Conservation (phyloP, 2,113 vertebrate genomes). For the Ornithorhynchus anatinus region DNA sequence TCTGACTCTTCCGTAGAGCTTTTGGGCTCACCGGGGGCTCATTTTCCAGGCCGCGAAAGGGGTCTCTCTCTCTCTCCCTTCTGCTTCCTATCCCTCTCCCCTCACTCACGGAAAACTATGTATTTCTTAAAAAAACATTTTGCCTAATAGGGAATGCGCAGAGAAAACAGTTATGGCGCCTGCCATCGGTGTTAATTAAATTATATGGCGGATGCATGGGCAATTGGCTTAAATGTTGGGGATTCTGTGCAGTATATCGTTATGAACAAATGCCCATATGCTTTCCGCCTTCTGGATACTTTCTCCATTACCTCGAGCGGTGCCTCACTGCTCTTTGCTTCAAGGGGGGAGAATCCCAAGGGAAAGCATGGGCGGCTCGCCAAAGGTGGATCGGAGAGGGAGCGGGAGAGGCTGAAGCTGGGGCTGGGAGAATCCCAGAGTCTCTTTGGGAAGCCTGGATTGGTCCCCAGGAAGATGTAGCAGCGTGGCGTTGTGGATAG, state of each 20-base stretch:
- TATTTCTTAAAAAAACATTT: conserved; percentile 1
- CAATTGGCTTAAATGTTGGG: conserved; percentile 56
- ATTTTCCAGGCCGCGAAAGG: conserved; percentile 59
- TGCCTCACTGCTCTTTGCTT: conserved; percentile 20
- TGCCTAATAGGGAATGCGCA: conserved; percentile 50
- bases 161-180: conserved; percentile 48
- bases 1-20: no score
- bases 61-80: conserved; percentile 31
- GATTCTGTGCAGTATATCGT: conserved; percentile 51
- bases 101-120: no score
- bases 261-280: conserved; percentile 68
- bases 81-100: no score
- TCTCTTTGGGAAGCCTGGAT: no score
- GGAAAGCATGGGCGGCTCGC: not conserved
- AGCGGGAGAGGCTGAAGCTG: no score
- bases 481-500: no score
- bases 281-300: conserved; percentile 52
- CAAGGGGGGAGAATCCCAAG: not conserved
- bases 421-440: no score
- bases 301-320: conserved; percentile 60
- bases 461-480: no score
- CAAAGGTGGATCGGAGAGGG: not conserved
- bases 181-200: conserved; percentile 64
- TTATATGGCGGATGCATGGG: conserved; percentile 54
- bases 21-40: no score